Percentiles rank a stretch among this genome's conserved stretches.
Conservation (phyloP, 2,113 vertebrate genomes). For the Hirundichthys speculiger region DNA sequence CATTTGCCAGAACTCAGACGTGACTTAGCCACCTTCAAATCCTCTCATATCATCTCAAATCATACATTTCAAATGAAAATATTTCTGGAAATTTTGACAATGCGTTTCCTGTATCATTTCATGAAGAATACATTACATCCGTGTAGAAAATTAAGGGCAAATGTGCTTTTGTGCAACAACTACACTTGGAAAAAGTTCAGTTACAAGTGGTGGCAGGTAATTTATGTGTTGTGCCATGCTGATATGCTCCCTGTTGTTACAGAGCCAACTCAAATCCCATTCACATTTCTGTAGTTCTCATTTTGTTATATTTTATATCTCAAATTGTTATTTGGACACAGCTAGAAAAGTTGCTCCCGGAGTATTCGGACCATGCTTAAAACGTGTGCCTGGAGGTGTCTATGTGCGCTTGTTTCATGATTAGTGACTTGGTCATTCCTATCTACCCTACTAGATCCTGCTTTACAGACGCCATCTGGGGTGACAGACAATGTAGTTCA, state of each 20-base stretch:
- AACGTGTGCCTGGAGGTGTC: background rate
- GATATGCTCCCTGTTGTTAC: conserved; percentile 19
- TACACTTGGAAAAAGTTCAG: background rate
- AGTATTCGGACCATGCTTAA: conserved; percentile 30
- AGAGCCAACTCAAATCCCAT: conserved; percentile 27
- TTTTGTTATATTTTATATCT: conserved; percentile 48
- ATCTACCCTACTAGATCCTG: conserved; percentile 30
- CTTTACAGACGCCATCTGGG: conserved; percentile 30
- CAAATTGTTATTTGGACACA: conserved; percentile 50
- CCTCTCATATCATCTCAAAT: background rate
- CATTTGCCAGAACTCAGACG: background rate
- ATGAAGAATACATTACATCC: no score
- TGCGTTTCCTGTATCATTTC: background rate
- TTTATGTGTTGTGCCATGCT: conserved; percentile 37
- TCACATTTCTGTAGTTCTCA: conserved; percentile 59
- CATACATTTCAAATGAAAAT: background rate
- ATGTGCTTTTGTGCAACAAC: no score
- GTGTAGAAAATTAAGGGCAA: no score
- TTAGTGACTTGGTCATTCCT: conserved; percentile 43
- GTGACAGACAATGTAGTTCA: conserved; percentile 38
- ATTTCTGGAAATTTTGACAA: background rate
- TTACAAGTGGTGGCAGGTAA: background rate
- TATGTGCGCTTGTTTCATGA: conserved; percentile 8
- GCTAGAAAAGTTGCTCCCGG: conserved; percentile 33
- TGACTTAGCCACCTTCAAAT: background rate